Percentiles rank a stretch among this genome's conserved stretches.
phyloP scores from a whole-genome alignment of 64 coral and sea anemone species.

The Hydrozoanthus tunicans region DNA sequence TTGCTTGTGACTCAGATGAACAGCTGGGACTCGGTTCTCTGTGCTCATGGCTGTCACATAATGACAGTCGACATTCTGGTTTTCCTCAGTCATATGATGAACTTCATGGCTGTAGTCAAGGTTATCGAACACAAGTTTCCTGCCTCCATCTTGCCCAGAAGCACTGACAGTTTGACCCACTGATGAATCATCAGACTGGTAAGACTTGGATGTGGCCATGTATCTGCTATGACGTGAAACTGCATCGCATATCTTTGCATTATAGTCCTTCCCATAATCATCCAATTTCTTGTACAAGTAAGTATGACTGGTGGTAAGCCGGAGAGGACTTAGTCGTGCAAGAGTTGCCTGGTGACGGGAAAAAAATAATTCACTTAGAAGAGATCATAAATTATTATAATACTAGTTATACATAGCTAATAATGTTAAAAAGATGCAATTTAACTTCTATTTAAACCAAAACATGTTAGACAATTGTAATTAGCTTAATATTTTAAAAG shows the following conservation, averaged over 20 bases:
- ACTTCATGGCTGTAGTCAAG: constrained; percentile 63
- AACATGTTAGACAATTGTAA: neutral
- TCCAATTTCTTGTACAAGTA: constrained; percentile 63
- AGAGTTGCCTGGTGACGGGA: constrained; percentile 47
- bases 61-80: constrained; percentile 65
- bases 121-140: constrained; percentile 72
- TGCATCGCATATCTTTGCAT: constrained; percentile 41
- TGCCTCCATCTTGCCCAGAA: constrained; percentile 32
- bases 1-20: constrained; percentile 14
- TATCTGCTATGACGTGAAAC: constrained; percentile 39
- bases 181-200: constrained; percentile 11
- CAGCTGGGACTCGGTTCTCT: constrained; percentile 57
- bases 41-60: constrained; percentile 47
- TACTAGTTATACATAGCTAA: neutral
- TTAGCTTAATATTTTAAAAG: neutral
- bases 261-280: constrained; percentile 58
- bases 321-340: constrained; percentile 50
- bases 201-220: constrained; percentile 24
- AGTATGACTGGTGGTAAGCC: constrained; percentile 59
- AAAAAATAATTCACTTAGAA: neutral
- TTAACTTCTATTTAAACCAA: constrained; percentile 27
- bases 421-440: constrained; percentile 1
- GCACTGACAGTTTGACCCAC: neutral
- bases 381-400: neutral
- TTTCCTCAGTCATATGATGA: constrained; percentile 66